These are phyloP conservation scores for Penelope pileata DNA, from an alignment of 2,113 vertebrate species.

Conservation along the genomic window DNA sequence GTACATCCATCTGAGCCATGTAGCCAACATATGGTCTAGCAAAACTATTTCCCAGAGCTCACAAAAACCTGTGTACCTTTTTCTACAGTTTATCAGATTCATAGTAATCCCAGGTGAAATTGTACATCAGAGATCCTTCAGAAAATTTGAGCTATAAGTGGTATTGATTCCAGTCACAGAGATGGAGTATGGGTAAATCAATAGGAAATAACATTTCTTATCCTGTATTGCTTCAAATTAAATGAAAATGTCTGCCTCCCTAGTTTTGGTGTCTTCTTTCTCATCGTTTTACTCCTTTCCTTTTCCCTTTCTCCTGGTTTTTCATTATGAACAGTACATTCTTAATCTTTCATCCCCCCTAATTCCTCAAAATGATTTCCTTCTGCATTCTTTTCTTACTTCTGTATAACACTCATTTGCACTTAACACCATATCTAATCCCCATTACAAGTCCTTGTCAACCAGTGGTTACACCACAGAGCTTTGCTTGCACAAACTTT, in stretches of 20 bases:
- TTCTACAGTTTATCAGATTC: background rate
- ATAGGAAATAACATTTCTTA: background rate
- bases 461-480: background rate
- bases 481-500: background rate
- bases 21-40: accelerated
- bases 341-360: background rate
- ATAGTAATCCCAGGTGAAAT: background rate
- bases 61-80: background rate
- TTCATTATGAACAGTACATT: background rate
- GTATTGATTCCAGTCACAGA: background rate
- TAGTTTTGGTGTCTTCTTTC: background rate
- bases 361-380: accelerated
- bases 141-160: background rate
- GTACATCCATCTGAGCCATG: background rate
- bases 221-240: background rate
- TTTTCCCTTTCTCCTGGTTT: background rate
- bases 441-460: accelerated
- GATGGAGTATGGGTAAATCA: background rate
- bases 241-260: background rate
- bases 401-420: background rate
- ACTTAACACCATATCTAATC: background rate
- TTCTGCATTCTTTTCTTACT: background rate
- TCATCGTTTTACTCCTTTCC: background rate
- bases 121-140: background rate
- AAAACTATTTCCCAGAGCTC: background rate